Conservation (phyloP, 2,888 invertebrate species). For the Formica aserva region DNA sequence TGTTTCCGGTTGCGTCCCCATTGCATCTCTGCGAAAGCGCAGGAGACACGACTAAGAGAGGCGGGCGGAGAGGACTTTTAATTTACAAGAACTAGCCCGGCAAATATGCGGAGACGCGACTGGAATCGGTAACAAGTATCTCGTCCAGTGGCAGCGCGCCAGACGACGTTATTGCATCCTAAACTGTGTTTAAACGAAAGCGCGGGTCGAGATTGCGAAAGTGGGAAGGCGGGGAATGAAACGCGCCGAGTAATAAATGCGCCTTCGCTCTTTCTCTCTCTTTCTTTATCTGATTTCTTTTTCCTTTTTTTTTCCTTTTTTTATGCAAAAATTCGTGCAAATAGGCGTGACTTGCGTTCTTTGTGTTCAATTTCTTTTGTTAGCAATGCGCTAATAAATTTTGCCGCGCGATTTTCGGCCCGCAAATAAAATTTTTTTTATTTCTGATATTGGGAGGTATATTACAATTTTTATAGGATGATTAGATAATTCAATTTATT, state of each 20-base stretch:
- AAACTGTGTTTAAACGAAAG: slow-evolving; percentile 70
- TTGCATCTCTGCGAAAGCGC: slow-evolving; percentile 7
- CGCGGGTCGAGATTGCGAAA: slow-evolving; percentile 42
- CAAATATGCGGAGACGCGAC: slow-evolving; percentile 69
- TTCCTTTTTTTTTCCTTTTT: background rate
- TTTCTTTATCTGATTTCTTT: background rate
- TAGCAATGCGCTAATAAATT: slow-evolving; percentile 46
- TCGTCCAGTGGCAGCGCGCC: slow-evolving; percentile 67
- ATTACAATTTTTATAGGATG: no score
- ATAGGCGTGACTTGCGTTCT: background rate
- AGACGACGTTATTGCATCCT: slow-evolving; percentile 70
- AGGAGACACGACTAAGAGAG: background rate
- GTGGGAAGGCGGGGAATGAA: slow-evolving; percentile 3
- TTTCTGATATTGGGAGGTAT: no score
- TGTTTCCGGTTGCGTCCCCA: background rate
- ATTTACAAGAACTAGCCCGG: slow-evolving; percentile 64
- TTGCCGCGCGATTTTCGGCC: slow-evolving; percentile 63
- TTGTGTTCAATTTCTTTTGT: slow-evolving; percentile 18
- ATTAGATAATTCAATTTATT: no score
- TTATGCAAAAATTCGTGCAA: background rate
- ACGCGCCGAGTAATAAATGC: slow-evolving; percentile 22
- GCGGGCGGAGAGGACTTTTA: slow-evolving; percentile 61
- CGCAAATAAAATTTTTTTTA: slow-evolving; percentile 43
- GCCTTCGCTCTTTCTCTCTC: background rate
- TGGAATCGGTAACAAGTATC: slow-evolving; percentile 71